Percentiles rank a stretch among this genome's conserved stretches.
phyloP scores from a whole-genome alignment of 1,140 invertebrate genomes.

The Ostrea denselamellosa region DNA sequence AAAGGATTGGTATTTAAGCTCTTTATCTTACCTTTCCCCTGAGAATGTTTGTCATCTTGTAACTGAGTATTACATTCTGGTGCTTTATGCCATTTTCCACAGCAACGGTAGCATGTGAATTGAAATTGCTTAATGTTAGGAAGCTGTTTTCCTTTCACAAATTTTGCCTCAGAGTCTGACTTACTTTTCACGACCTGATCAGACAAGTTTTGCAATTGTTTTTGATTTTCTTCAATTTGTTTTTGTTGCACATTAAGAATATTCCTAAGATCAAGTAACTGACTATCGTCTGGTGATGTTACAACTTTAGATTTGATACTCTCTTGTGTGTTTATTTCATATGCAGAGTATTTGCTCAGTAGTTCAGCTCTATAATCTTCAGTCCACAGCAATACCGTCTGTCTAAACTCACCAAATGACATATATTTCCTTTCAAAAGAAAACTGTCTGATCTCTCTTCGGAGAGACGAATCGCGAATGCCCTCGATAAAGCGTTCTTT shows the following conservation, averaged over 20 bases:
- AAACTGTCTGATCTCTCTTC: not conserved
- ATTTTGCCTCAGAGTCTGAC: too few relatives aligned
- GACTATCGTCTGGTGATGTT: too few relatives aligned
- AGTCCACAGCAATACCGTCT: not conserved
- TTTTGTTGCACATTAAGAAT: not conserved
- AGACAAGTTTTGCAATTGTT: not conserved
- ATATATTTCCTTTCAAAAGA: slow-evolving; percentile 5
- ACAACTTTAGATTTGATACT: not conserved
- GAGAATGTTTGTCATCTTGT: too few relatives aligned
- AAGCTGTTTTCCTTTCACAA: not conserved
- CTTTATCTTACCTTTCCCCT: too few relatives aligned
- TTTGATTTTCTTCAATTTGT: not conserved
- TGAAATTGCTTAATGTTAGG: too few relatives aligned
- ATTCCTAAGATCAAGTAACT: too few relatives aligned
- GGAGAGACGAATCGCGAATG: not conserved
- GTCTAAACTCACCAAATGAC: slow-evolving; percentile 34
- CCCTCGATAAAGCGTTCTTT: slow-evolving; percentile 25
- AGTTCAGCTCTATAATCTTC: not conserved
- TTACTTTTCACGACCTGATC: not conserved
- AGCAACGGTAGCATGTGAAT: not conserved
- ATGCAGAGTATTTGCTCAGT: not conserved
- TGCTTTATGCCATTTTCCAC: too few relatives aligned
- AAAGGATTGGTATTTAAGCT: too few relatives aligned
- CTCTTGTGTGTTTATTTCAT: not conserved
- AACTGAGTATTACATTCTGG: too few relatives aligned